A percentile compares a stretch with the other conserved stretches of the same genome.
These are phyloP conservation scores for Pao palembangensis DNA, from an alignment of 2,113 vertebrate genomes.

Conservation along the genomic window DNA sequence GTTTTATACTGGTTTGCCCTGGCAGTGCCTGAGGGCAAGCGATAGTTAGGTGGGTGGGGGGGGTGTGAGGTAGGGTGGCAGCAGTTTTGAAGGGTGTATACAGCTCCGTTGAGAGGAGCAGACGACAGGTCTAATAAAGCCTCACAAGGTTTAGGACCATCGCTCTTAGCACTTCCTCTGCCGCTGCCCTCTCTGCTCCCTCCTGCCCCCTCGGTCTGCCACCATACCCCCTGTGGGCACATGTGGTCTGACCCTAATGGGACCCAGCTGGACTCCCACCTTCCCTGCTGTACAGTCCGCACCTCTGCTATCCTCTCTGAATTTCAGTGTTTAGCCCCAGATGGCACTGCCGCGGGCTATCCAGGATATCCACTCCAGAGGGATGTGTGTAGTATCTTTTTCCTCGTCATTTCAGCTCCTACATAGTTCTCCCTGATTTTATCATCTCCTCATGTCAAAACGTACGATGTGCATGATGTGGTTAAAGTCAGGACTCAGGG, in stretches of 20 bases:
- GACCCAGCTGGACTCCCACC: constrained; percentile 97
- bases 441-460: constrained; percentile 7
- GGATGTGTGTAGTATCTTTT: constrained; percentile 34
- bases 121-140: constrained; percentile 96
- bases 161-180: constrained; percentile 81
- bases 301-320: constrained; percentile 38
- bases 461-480: constrained; percentile 35
- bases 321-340: constrained; percentile 57
- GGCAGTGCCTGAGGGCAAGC: constrained; percentile 87
- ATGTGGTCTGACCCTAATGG: constrained; percentile 94
- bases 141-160: constrained; percentile 84
- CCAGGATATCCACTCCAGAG: constrained; percentile 36
- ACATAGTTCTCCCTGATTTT: constrained; percentile 1
- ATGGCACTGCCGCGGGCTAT: constrained; percentile 48
- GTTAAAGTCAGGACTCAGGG: constrained; percentile 25
- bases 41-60: constrained; percentile 15
- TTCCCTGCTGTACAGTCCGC: constrained; percentile 75
- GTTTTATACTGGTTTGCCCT: constrained; percentile 86
- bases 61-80: constrained; percentile 25
- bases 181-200: constrained; percentile 84
- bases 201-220: constrained; percentile 81
- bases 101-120: constrained; percentile 79
- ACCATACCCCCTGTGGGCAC: constrained; percentile 75
- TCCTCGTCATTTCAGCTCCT: background rate
- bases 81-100: constrained; percentile 70